A percentile compares a stretch with the other conserved stretches of the same genome.
Evolutionary conservation across 2,797 vertebrate genomes (phyloP).

Genomic region (Borostomias antarcticus): DNA sequence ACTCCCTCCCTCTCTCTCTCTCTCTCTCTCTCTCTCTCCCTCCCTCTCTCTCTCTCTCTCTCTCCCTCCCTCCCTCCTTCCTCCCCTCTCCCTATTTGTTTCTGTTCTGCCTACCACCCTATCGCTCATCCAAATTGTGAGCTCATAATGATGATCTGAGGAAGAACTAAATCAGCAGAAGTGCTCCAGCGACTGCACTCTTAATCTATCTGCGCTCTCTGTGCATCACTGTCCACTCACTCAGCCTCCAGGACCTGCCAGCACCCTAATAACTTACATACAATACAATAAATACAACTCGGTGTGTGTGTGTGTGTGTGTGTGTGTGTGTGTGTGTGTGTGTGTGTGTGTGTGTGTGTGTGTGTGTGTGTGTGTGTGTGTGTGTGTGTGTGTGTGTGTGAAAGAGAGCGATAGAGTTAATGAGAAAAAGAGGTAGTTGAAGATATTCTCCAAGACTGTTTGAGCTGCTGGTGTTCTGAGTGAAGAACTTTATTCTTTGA

Average conservation of each 20-base stretch:
- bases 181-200: background rate
- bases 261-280: background rate
- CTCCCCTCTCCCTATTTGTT: background rate
- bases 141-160: background rate
- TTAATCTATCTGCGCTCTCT: background rate
- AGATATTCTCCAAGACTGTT: background rate
- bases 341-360: background rate
- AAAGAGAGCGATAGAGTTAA: no score
- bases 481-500: no score
- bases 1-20: no score
- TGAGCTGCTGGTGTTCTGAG: conserved; percentile 4
- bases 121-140: background rate
- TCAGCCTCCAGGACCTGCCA: background rate
- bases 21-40: no score
- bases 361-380: background rate
- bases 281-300: background rate
- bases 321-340: background rate
- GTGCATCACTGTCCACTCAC: background rate
- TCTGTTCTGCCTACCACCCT: background rate
- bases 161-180: conserved; percentile 15
- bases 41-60: background rate
- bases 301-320: background rate
- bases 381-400: conserved; percentile 22
- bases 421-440: conserved; percentile 10
- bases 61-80: background rate